Conservation (phyloP, 2,888 invertebrate species). For the Eupithecia subfuscata region DNA sequence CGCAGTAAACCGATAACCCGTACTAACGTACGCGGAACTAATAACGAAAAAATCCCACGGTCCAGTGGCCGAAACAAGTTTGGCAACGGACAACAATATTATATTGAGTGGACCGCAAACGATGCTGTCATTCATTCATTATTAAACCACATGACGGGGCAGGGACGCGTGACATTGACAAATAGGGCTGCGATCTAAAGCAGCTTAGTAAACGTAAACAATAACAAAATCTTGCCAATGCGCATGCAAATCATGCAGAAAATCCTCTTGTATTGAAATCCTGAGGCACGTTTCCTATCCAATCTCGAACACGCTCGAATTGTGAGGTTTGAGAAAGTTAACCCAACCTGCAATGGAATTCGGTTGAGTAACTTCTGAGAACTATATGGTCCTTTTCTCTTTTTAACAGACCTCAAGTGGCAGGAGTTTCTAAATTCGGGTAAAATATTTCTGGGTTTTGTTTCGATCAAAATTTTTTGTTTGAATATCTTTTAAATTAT, state of each 20-base stretch:
- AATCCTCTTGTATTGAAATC: conserved; percentile 19
- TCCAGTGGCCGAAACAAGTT: conserved; percentile 66
- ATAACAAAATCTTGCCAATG: conserved; percentile 20
- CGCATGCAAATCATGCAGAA: neutral
- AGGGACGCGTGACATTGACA: conserved; percentile 33
- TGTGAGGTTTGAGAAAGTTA: conserved; percentile 27
- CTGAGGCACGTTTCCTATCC: conserved; percentile 6
- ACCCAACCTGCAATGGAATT: conserved; percentile 27
- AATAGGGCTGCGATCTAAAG: conserved; percentile 24
- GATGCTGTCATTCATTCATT: conserved; percentile 45
- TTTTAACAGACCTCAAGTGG: neutral
- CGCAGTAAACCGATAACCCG: conserved; percentile 42
- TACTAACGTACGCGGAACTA: conserved; percentile 63
- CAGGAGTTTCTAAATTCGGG: neutral
- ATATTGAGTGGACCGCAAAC: conserved; percentile 41
- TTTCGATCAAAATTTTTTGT: no score
- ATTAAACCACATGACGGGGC: conserved; percentile 34
- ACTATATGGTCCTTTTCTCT: conserved; percentile 23
- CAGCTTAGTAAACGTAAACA: conserved; percentile 22
- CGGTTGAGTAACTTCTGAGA: conserved; percentile 29
- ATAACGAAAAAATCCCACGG: conserved; percentile 68
- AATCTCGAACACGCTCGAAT: conserved; percentile 7
- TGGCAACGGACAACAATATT: conserved; percentile 54
- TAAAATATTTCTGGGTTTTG: neutral
- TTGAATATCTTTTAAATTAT: no score